phyloP scores from a whole-genome alignment of 2,797 vertebrate species.

The Dipus sagitta region DNA sequence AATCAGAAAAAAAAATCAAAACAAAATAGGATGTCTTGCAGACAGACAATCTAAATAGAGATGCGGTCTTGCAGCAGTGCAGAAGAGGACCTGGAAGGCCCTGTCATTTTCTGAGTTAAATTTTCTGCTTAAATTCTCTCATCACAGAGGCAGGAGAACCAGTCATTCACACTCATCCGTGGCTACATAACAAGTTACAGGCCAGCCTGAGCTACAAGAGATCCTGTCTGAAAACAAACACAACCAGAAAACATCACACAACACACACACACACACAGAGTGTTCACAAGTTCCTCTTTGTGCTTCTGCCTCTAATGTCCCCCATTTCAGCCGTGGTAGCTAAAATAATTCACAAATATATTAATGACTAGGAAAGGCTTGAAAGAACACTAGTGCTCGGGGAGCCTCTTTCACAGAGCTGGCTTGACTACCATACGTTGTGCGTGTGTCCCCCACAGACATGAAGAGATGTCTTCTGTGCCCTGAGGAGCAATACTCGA shows the following conservation, averaged over 20 bases:
- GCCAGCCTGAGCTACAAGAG: neutral
- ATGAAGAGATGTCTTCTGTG: conserved; percentile 39
- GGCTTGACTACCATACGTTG: accelerated
- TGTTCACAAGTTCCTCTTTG: neutral
- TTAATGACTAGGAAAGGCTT: neutral
- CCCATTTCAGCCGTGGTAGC: neutral
- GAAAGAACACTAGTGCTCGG: neutral
- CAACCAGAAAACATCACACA: neutral
- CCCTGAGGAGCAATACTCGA: conserved; percentile 26
- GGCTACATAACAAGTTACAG: neutral
- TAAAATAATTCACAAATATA: neutral
- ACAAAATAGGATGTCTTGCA: neutral
- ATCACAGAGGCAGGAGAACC: neutral
- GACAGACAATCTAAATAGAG: too few species aligned
- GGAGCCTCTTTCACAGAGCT: neutral
- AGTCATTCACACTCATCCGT: neutral
- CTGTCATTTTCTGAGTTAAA: too few species aligned
- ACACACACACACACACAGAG: neutral
- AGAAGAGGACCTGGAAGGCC: too few species aligned
- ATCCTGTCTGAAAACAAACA: neutral
- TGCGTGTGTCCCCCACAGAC: conserved; percentile 10
- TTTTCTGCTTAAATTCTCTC: too few species aligned
- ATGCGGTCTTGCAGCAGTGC: too few species aligned
- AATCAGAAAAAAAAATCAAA: neutral
- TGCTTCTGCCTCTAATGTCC: neutral